Evolutionary conservation across 37 sponge, comb jelly and placozoan genomes (phyloP), one percentile per base, ranked within the genome.

Genomic region (Axinella damicornis): DNA sequence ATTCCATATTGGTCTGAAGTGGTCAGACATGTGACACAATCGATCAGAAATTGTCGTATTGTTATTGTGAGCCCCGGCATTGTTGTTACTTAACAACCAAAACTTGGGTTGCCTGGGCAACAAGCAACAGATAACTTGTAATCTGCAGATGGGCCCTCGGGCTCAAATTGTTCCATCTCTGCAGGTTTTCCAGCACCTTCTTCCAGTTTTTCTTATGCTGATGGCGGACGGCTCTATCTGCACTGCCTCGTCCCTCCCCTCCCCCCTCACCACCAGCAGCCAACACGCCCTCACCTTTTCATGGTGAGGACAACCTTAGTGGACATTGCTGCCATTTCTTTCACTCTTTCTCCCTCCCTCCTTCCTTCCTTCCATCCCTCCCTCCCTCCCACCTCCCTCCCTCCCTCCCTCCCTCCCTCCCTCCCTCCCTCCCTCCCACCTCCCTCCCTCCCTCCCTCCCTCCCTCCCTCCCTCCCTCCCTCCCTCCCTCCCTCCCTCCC

Each of bases 121-220:
- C n/a, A n/a, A n/a, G n/a, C n/a, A n/a, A n/a, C n/a, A n/a, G n/a
- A n/a, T n/a, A n/a, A 56, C 57, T 19, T 56, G 57, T 56, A 56
- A 56, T 56, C 57, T 56, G 15, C 15, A 56, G 18, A 56, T 56
- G 57, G 17, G 18, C 18, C 18, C 18, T 19, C 57, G 17, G 18
- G 57, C 57, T 19, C 57, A 19, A 18, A 19, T 15, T 56, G 57
- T 56, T 56, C 57, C 18, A 19, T 18, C 57, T 25, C 12, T n/a
- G 34, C 30, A 88, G 88, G 71, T 91, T 56, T 92, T 88, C 53
- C 61, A 74, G 2, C 92, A 92, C 73, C 54, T 92, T 11, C 74
- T 92, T 17, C 92, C 92, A 11, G 16, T 41, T 18, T 21, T 92
- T 58, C 58, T 88, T 30, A 87, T 92, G 85, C 53, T 88, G 33